Evolutionary conservation across 2,797 vertebrate genomes (phyloP).

Genomic region (Diglossa cyanea): DNA sequence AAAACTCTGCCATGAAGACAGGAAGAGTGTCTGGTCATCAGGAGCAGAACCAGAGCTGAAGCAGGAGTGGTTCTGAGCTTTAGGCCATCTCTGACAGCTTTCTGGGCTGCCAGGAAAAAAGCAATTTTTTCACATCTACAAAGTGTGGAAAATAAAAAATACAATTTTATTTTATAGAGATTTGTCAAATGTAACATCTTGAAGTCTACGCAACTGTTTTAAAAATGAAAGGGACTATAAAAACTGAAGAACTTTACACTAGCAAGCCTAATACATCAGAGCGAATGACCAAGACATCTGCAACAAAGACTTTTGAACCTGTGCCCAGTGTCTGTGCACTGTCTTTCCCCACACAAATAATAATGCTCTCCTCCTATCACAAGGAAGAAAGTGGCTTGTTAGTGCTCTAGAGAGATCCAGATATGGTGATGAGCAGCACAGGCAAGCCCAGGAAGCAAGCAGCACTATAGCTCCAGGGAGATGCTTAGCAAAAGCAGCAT

Average conservation of each 20-base stretch:
- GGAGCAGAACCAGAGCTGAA: neutral
- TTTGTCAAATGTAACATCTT: neutral
- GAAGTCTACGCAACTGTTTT: neutral
- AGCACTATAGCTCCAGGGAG: neutral
- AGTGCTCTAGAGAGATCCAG: neutral
- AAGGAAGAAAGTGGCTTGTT: neutral
- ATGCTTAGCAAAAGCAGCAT: neutral
- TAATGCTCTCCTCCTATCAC: neutral
- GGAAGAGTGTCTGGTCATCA: neutral
- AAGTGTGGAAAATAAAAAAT: neutral
- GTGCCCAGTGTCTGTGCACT: constrained; percentile 15
- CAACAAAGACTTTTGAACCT: constrained; percentile 14
- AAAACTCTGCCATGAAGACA: fast-evolving
- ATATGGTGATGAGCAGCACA: neutral
- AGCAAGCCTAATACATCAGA: neutral
- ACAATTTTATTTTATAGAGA: neutral
- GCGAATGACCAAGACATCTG: constrained; percentile 11
- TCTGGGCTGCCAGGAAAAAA: neutral
- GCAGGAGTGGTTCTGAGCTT: neutral
- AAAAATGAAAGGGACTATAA: neutral
- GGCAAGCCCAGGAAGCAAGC: neutral
- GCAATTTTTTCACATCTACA: neutral
- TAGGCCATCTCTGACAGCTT: neutral
- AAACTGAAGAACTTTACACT: neutral
- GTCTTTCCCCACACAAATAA: neutral